phyloP scores from a whole-genome alignment of 92 coral and sea anemone genomes.

The Galaxea fascicularis region DNA sequence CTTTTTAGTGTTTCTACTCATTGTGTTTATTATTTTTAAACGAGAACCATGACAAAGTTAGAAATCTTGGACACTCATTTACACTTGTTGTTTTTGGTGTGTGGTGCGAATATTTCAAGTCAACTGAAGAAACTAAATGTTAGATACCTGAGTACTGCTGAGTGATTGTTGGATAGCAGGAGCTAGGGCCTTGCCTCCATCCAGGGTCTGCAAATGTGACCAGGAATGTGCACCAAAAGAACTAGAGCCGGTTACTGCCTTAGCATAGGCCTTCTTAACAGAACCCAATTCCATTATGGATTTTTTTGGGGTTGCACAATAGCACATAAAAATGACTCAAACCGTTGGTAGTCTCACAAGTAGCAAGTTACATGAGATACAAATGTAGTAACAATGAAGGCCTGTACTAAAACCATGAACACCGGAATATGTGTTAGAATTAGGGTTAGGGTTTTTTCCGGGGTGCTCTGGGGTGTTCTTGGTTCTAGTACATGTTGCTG shows the following conservation, averaged over 20 bases:
- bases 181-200: constrained; percentile 19
- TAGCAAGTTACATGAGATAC: background rate
- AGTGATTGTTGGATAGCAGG: constrained; percentile 25
- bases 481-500: background rate
- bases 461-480: too few species aligned
- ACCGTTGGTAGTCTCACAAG: background rate
- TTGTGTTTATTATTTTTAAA: too few species aligned
- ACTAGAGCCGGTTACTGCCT: constrained; percentile 12
- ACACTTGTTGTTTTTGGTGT: too few species aligned
- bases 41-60: too few species aligned
- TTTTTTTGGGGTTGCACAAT: constrained; percentile 25
- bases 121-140: too few species aligned
- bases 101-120: too few species aligned
- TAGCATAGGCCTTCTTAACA: constrained; percentile 19
- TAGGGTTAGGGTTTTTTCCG: too few species aligned
- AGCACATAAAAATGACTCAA: constrained; percentile 8
- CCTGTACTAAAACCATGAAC: too few species aligned
- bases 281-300: constrained; percentile 24
- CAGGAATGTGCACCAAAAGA: constrained; percentile 24
- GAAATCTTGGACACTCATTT: too few species aligned
- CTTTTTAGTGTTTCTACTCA: too few species aligned
- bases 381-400: constrained; percentile 8
- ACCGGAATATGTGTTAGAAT: too few species aligned
- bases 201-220: constrained; percentile 29
- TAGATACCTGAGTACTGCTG: constrained; percentile 26